Evolutionary conservation across 2,113 vertebrate species (phyloP), one percentile per base, ranked within the genome.

Genomic region (Piaya cayana): DNA sequence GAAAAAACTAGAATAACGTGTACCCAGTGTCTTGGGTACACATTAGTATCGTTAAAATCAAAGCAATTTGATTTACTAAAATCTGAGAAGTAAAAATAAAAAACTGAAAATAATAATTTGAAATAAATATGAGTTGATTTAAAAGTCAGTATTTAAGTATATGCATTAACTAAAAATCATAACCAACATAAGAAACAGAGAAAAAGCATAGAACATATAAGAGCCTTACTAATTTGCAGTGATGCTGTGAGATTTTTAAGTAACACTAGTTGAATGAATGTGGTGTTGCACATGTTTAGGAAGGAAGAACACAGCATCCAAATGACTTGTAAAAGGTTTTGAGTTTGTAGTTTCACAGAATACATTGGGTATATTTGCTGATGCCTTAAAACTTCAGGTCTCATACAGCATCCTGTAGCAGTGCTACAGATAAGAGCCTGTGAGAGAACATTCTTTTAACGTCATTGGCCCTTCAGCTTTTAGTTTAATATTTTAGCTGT

Each of bases 401-500:
- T 83, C 74, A 82, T 14, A 30, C 55, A 78, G 32, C 16, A 65
- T 75, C 63, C 39, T 88, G 52, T 81, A 91, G 52, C 68, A 88
- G 30, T 23, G 39, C 56, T 60, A 36, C 8, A 11, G 52, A 58
- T 83, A 69, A 71, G 75, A 67, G 77, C 22, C 42, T 67, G 67
- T n/a, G 60, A 75, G 77, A 86, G 22, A 72, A 18, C 0, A 1
- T 62, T 60, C 32, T 76, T 91, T 86, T 70, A 68, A 78, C 19
- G 12, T 26, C 55, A 82, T 23, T 85, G 67, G 68, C n/a, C 49
- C 68, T 69, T 52, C 70, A 90, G 64, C 12, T 85, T 80, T 82
- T 81, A 32, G 86, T 90, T 92, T 83, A 95, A 88, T 90, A 78
- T 90, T 82, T 83, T 94, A 96, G 84, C 94, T 95, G 94, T 93